A percentile compares a stretch with the other conserved stretches of the same genome.
Evolutionary conservation across 2,797 vertebrate genomes (phyloP).

Genomic region (Heliangelus exortis): DNA sequence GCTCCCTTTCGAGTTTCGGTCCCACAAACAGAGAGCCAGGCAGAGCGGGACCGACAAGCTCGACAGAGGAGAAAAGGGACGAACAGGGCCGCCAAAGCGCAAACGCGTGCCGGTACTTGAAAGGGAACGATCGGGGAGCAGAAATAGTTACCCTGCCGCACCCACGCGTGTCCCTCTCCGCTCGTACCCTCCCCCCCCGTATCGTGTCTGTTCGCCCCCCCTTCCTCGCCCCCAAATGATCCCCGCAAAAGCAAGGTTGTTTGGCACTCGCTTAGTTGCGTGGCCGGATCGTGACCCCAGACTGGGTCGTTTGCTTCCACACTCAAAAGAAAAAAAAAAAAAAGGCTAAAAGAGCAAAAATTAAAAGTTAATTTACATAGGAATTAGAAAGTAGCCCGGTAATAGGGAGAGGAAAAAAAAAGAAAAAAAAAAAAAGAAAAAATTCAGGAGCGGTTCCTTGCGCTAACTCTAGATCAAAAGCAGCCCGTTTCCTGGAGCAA

Average conservation of each 20-base stretch:
- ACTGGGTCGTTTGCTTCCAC: not conserved
- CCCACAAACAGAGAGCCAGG: not conserved
- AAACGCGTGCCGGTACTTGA: not conserved
- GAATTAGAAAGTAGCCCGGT: not conserved
- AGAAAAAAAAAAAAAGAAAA: not conserved
- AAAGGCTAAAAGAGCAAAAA: not conserved
- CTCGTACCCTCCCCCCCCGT: too few species aligned
- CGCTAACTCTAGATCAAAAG: not conserved
- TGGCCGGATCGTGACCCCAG: conserved; percentile 1
- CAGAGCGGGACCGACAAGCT: not conserved
- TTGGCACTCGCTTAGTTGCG: not conserved
- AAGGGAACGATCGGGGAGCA: not conserved
- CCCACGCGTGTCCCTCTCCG: not conserved
- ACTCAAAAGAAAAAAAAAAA: not conserved
- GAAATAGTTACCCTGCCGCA: not conserved
- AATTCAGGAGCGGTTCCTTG: not conserved
- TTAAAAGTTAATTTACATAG: not conserved
- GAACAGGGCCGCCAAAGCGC: not conserved
- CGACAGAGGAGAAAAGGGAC: not conserved
- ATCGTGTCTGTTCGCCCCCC: too few species aligned
- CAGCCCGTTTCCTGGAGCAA: not conserved
- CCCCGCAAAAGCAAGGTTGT: not conserved
- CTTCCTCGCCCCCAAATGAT: not conserved
- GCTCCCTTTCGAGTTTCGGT: conserved; percentile 6
- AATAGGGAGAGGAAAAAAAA: not conserved